Evolutionary conservation across 2,888 invertebrate species (phyloP).

Genomic region (Apamea monoglypha): DNA sequence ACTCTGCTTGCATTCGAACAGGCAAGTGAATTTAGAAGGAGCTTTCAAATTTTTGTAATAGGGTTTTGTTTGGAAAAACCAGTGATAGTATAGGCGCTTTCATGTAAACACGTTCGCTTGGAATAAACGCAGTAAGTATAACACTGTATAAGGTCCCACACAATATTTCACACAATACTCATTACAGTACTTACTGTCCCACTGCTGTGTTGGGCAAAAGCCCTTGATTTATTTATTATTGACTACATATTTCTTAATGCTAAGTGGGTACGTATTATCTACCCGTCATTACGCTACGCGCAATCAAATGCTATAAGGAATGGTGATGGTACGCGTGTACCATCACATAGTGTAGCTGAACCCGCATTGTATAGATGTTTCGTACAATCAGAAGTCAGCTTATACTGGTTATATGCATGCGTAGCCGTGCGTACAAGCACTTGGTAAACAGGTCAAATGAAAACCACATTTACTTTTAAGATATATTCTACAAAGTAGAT

Average conservation of each 20-base stretch:
- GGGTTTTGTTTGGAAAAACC: too few relatives aligned
- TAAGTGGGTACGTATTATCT: neutral
- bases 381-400: too few relatives aligned
- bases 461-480: constrained; percentile 5
- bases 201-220: neutral
- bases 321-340: neutral
- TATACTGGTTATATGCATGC: too few relatives aligned
- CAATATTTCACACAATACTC: neutral
- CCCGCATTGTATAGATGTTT: too few relatives aligned
- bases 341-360: too few relatives aligned
- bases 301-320: neutral
- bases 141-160: neutral
- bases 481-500: constrained; percentile 6
- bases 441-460: neutral
- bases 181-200: too few relatives aligned
- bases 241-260: neutral
- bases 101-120: neutral
- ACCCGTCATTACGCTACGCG: neutral
- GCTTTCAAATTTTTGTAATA: too few relatives aligned
- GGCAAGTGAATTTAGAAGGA: neutral
- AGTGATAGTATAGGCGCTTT: too few relatives aligned
- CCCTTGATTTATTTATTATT: neutral
- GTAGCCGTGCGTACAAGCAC: too few relatives aligned
- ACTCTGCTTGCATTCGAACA: neutral
- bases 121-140: neutral